These are phyloP conservation scores for Gasterosteus aculeatus DNA, from an alignment of 2,113 vertebrate genomes.

Conservation along the genomic window DNA sequence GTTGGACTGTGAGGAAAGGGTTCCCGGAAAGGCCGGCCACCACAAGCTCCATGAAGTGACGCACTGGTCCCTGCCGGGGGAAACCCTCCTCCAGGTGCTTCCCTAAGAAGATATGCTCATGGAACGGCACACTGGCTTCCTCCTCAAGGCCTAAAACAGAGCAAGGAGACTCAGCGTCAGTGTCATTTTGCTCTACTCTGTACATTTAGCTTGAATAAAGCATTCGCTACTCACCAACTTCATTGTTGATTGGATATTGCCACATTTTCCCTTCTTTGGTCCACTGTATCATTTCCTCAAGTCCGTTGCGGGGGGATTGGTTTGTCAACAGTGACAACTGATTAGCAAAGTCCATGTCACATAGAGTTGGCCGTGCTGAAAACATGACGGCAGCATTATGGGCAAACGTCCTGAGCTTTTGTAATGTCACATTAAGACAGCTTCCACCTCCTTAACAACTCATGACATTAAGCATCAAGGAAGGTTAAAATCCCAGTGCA, in stretches of 20 bases:
- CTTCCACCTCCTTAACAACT: background rate
- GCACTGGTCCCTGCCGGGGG: conserved; percentile 88
- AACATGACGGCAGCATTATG: conserved; percentile 4
- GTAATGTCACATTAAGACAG: background rate
- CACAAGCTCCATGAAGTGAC: conserved; percentile 97
- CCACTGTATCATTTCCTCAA: conserved; percentile 98
- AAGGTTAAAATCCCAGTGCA: background rate
- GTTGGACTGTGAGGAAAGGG: conserved; percentile 86
- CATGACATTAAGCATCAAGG: background rate
- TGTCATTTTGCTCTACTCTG: background rate
- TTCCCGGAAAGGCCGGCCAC: conserved; percentile 91
- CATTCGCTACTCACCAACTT: conserved; percentile 81
- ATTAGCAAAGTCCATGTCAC: conserved; percentile 91
- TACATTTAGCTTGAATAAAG: background rate
- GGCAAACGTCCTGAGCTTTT: background rate
- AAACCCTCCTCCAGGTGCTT: conserved; percentile 87
- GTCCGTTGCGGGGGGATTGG: conserved; percentile 85
- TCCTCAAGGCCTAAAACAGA: conserved; percentile 87
- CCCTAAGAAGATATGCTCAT: conserved; percentile 95
- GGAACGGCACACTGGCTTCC: conserved; percentile 86
- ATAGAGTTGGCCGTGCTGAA: conserved; percentile 84
- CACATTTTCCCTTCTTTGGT: conserved; percentile 93
- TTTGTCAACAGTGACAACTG: conserved; percentile 76
- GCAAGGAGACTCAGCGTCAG: background rate
- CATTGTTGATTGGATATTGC: conserved; percentile 93